Conservation (phyloP, 2,113 vertebrate species). For the Okapia johnstoni region DNA sequence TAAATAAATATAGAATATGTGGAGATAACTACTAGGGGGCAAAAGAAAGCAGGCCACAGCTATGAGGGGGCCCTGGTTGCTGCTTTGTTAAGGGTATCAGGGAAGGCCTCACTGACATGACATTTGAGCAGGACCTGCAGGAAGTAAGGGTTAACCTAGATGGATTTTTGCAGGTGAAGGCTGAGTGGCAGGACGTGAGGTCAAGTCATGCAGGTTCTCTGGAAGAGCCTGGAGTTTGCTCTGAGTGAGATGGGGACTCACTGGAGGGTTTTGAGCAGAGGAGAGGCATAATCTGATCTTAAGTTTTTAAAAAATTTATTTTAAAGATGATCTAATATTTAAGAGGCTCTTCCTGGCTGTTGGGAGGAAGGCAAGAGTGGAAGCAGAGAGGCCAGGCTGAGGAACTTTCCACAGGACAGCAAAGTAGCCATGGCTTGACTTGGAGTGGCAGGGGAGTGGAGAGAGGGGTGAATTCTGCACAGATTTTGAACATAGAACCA, state of each 20-base stretch:
- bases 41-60: background rate
- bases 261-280: background rate
- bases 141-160: background rate
- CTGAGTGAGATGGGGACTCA: background rate
- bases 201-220: background rate
- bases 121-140: background rate
- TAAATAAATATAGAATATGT: background rate
- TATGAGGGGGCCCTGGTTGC: background rate
- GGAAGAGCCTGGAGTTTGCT: background rate
- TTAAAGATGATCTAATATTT: background rate
- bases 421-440: accelerated
- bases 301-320: background rate
- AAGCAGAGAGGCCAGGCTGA: background rate
- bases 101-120: background rate
- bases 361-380: background rate
- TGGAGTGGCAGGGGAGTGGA: background rate
- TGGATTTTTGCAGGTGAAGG: background rate
- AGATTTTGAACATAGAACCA: background rate
- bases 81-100: background rate
- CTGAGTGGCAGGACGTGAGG: background rate
- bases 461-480: background rate
- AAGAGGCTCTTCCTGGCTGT: background rate
- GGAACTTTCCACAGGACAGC: accelerated
- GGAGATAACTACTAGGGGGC: background rate
- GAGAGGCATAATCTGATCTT: background rate